Conservation (phyloP, 2,797 vertebrate genomes). For the Poeciliopsis gracilis region DNA sequence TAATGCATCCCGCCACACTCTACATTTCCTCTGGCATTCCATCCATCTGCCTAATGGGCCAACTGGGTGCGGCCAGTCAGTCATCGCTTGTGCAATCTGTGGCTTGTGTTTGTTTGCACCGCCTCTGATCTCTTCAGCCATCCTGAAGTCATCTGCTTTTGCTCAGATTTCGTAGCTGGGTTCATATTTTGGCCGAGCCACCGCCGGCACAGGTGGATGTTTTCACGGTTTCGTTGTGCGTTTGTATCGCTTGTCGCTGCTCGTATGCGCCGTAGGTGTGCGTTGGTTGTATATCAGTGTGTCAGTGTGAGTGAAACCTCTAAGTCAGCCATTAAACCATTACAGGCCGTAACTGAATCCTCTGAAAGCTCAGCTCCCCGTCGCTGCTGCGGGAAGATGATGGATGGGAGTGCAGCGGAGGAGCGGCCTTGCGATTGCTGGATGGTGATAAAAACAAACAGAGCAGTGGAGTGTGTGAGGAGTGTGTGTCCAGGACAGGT, state of each 20-base stretch:
- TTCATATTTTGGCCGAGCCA: background rate
- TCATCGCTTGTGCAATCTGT: slow-evolving; percentile 51
- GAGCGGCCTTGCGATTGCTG: slow-evolving; percentile 28
- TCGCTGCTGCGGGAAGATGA: slow-evolving; percentile 52
- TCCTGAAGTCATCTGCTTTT: slow-evolving; percentile 15
- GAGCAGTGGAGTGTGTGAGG: slow-evolving; percentile 39
- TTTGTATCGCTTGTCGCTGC: slow-evolving; percentile 15
- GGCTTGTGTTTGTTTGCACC: slow-evolving; percentile 15
- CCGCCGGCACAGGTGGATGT: background rate
- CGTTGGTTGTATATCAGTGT: slow-evolving; percentile 25
- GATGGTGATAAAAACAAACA: slow-evolving; percentile 54
- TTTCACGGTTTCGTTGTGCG: slow-evolving; percentile 5
- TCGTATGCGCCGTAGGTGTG: background rate
- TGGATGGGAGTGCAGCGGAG: slow-evolving; percentile 50
- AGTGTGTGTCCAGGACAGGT: slow-evolving; percentile 32
- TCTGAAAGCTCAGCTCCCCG: slow-evolving; percentile 67
- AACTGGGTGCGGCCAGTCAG: slow-evolving; percentile 59
- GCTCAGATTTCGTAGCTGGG: background rate
- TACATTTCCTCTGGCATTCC: slow-evolving; percentile 63
- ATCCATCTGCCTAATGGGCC: slow-evolving; percentile 76
- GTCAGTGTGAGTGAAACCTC: slow-evolving; percentile 48
- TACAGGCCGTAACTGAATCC: slow-evolving; percentile 78
- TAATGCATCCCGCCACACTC: slow-evolving; percentile 77
- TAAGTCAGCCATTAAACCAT: slow-evolving; percentile 70
- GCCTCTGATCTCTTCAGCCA: slow-evolving; percentile 5